Conservation (phyloP, 2,888 invertebrate genomes). For the Punctoribates punctum region DNA sequence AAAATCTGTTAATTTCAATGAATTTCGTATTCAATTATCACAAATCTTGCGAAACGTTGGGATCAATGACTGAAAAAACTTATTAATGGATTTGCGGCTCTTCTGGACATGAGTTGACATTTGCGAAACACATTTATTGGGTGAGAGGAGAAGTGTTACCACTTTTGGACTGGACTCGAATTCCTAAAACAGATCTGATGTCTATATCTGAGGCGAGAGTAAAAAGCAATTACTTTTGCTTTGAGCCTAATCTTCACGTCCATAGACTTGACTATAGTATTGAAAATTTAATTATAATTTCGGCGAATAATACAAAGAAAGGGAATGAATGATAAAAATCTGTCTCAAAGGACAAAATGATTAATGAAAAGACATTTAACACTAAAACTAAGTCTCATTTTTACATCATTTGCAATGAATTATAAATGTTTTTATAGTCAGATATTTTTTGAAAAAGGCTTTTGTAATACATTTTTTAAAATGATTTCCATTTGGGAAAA, state of each 20-base stretch:
- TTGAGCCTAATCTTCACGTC: not conserved
- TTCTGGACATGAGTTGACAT: not conserved
- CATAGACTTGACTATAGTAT: not conserved
- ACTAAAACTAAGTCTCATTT: not conserved
- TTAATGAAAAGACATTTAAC: slow-evolving; percentile 9
- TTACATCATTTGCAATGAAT: slow-evolving; percentile 7
- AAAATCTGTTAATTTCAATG: not conserved
- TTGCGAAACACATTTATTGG: too few relatives aligned
- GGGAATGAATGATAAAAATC: not conserved
- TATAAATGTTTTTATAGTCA: not conserved
- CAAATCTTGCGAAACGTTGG: not conserved
- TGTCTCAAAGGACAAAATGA: not conserved
- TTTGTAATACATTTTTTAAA: not conserved
- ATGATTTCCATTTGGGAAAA: not conserved
- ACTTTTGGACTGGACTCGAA: too few relatives aligned
- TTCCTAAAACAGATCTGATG: not conserved
- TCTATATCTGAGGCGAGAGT: not conserved
- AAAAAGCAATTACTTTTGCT: not conserved
- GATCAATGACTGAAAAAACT: not conserved
- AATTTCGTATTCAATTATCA: not conserved
- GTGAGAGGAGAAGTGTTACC: too few relatives aligned
- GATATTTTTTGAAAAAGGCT: not conserved
- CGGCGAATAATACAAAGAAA: not conserved
- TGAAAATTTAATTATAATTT: slow-evolving; percentile 6
- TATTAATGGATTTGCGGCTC: not conserved